Evolutionary conservation across 2,113 vertebrate genomes (phyloP), one percentile per base, ranked within the genome.

Genomic region (Vulpes ferrilata): DNA sequence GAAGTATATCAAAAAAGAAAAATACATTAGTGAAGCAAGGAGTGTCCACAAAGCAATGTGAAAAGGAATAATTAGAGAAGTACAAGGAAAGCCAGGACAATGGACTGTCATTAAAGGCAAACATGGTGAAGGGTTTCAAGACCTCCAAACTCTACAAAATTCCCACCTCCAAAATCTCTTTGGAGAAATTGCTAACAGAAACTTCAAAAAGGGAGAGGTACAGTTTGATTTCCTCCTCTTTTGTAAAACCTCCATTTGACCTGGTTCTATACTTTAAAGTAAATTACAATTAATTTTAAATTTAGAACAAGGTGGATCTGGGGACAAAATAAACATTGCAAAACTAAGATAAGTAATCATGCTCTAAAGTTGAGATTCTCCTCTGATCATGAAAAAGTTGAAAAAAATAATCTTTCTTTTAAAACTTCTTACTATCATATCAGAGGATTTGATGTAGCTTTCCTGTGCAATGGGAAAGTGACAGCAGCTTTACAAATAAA

Each of bases 241-340:
- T 91, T 88, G 16, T 80, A 48, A 95, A 88, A 19, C 2, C 15
- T 76, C 27, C 16, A 27, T 76, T 92, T 82, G 51, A 76, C 43
- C 17, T 79, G 30, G n/a, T 74, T 96, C 65, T 92, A 71, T 27
- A 71, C 4, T 35, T 90, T 48, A 35, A 48, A 27, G 7, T 82
- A 82, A 95, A 83, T 91, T 55, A 62, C 67, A 93, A 83, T 90
- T 88, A 79, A 84, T 55, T 94, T 55, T 51, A 53, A 74, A 60
- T 84, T 60, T 92, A 71, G 35, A 81, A 48, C 9, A n/a, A 64
- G 57, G 17, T 9, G 65, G 71, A 25, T 78, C 13, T 87, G 69
- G 9, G 15, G 6, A 78, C 35, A 94, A 64, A 64, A 76, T 35
- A 78, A 87, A 69, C 38, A 83, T 48, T 86, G 17, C 32, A 83